A percentile compares a stretch with the other conserved stretches of the same genome.
Conservation (phyloP, 2,888 invertebrate species). For the Pantelozetes paolii region DNA sequence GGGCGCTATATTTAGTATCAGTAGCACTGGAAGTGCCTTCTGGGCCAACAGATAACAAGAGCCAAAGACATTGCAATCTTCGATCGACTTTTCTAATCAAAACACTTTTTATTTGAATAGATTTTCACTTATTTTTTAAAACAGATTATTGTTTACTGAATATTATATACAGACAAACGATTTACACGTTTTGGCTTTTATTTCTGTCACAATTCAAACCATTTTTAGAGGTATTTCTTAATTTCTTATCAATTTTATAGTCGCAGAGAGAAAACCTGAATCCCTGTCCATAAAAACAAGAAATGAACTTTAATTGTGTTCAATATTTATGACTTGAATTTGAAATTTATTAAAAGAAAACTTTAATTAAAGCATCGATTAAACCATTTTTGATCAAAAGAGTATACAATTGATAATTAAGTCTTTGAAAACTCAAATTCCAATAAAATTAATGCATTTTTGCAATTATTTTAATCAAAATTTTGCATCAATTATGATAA, state of each 20-base stretch:
- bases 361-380: background rate
- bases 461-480: constrained; percentile 12
- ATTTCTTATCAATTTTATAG: background rate
- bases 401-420: background rate
- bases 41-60: constrained; percentile 30
- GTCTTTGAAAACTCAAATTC: background rate
- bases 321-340: background rate
- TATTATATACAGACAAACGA: background rate
- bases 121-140: background rate
- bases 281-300: background rate
- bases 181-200: background rate
- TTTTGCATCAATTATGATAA: background rate
- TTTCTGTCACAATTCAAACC: background rate
- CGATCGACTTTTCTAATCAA: constrained; percentile 19
- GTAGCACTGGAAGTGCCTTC: constrained; percentile 14
- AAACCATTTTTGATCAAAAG: background rate
- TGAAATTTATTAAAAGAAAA: background rate
- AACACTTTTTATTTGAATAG: constrained; percentile 11
- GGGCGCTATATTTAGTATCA: constrained; percentile 19
- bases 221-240: background rate
- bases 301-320: background rate
- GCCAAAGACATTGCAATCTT: constrained; percentile 26
- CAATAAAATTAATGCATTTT: constrained; percentile 10
- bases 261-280: too few species aligned
- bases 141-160: background rate